phyloP scores from a whole-genome alignment of 2,113 vertebrate species.

The Prietella phreatophila region DNA sequence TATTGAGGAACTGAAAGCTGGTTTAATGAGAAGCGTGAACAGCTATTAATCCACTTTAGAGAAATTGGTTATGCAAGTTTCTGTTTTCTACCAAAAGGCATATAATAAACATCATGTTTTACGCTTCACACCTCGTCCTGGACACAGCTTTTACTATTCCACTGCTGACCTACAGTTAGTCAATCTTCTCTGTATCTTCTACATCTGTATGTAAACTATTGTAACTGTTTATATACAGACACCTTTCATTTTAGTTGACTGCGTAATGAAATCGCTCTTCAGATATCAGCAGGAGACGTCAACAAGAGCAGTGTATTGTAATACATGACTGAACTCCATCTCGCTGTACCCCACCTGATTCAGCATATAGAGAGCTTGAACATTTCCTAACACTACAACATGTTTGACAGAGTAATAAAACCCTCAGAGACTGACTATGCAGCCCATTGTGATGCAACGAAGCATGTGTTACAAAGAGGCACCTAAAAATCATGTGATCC shows the following conservation, averaged over 20 bases:
- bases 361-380: neutral
- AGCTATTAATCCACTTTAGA: neutral
- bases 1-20: neutral
- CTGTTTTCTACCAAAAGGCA: neutral
- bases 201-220: neutral
- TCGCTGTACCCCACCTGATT: neutral
- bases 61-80: neutral
- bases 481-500: neutral
- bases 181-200: neutral
- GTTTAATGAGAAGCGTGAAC: neutral
- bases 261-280: neutral
- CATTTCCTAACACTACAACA: neutral
- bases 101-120: neutral
- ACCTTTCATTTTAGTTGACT: neutral
- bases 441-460: neutral
- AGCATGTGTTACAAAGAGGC: neutral
- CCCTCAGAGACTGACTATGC: neutral
- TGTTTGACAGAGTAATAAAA: neutral
- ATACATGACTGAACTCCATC: neutral
- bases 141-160: neutral
- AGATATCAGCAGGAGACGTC: neutral
- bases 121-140: neutral
- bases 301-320: neutral
- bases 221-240: neutral
- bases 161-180: neutral